Percentiles rank a stretch among this genome's conserved stretches.
phyloP scores from a whole-genome alignment of 2,888 invertebrate genomes.

The Agrypnus murinus region DNA sequence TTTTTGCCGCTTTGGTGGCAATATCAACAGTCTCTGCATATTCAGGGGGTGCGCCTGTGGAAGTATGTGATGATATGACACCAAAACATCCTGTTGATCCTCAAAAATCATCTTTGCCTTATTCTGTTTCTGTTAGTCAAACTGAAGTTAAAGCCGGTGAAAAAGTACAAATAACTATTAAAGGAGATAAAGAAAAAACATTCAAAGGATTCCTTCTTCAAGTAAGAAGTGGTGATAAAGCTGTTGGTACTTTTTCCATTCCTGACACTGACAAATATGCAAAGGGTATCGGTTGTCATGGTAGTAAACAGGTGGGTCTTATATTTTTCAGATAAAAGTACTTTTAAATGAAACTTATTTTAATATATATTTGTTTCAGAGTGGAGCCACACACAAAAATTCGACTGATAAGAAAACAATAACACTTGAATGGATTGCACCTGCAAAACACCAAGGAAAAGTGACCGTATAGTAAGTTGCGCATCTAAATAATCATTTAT shows the following conservation, averaged over 20 bases:
- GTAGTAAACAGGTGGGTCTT: slow-evolving; percentile 74
- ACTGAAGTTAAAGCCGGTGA: slow-evolving; percentile 69
- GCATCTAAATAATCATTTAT: too few relatives aligned
- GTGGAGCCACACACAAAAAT: slow-evolving; percentile 81
- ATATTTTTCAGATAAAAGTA: too few relatives aligned
- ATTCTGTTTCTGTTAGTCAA: slow-evolving; percentile 68
- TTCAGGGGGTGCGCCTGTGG: slow-evolving; percentile 79
- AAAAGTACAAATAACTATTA: slow-evolving; percentile 74
- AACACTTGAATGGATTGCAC: slow-evolving; percentile 80
- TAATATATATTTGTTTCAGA: slow-evolving; percentile 70
- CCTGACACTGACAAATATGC: slow-evolving; percentile 72
- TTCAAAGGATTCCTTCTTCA: slow-evolving; percentile 81
- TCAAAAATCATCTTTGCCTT: slow-evolving; percentile 76
- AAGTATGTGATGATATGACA: slow-evolving; percentile 79
- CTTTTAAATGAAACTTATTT: too few relatives aligned
- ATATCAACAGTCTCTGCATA: slow-evolving; percentile 68
- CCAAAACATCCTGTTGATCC: slow-evolving; percentile 79
- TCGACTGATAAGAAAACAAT: slow-evolving; percentile 76
- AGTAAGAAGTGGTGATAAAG: slow-evolving; percentile 76
- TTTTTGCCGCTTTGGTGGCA: slow-evolving; percentile 45
- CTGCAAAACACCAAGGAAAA: slow-evolving; percentile 75
- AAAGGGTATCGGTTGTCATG: slow-evolving; percentile 74
- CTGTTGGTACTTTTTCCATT: slow-evolving; percentile 78
- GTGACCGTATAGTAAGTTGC: slow-evolving; percentile 77
- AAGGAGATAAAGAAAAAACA: slow-evolving; percentile 71